A percentile compares a stretch with the other conserved stretches of the same genome.
These are phyloP conservation scores for Australoheros scitulus DNA, from an alignment of 2,113 vertebrate species.

Conservation along the genomic window DNA sequence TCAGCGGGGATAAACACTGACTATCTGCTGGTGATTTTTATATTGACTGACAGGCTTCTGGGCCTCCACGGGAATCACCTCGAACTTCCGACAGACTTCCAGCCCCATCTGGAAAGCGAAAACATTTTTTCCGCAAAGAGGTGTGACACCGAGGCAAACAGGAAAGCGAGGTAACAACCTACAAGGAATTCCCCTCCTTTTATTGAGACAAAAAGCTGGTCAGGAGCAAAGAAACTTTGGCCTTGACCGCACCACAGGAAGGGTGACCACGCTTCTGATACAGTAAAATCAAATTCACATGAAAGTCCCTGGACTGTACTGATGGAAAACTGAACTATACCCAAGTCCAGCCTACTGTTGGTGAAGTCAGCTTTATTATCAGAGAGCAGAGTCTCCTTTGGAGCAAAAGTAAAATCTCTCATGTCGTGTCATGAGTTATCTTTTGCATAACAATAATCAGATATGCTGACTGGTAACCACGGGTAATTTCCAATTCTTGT, in stretches of 20 bases:
- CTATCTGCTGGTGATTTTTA: conserved; percentile 56
- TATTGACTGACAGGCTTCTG: conserved; percentile 11
- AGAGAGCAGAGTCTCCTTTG: conserved; percentile 26
- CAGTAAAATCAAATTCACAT: conserved; percentile 38
- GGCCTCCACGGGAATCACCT: conserved; percentile 36
- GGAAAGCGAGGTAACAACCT: not conserved
- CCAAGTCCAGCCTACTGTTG: conserved; percentile 46
- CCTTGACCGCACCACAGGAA: not conserved
- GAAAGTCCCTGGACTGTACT: conserved; percentile 41
- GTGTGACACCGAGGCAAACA: not conserved
- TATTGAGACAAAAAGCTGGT: not conserved
- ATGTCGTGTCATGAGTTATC: conserved; percentile 14
- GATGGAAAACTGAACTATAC: conserved; percentile 34
- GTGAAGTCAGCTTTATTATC: conserved; percentile 39
- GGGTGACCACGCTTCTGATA: conserved; percentile 2
- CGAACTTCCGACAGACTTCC: conserved; percentile 35
- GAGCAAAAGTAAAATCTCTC: conserved; percentile 6
- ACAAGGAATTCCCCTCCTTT: conserved; percentile 8
- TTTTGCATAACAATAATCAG: conserved; percentile 44
- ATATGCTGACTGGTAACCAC: conserved; percentile 13
- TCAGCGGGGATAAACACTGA: conserved; percentile 18
- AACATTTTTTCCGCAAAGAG: conserved; percentile 16
- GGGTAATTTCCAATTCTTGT: conserved; percentile 8
- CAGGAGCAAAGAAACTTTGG: conserved; percentile 37
- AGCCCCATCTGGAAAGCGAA: not conserved